Evolutionary conservation across 2,113 vertebrate genomes (phyloP), one percentile per base, ranked within the genome.

Genomic region (Sinocyclocheilus grahami): DNA sequence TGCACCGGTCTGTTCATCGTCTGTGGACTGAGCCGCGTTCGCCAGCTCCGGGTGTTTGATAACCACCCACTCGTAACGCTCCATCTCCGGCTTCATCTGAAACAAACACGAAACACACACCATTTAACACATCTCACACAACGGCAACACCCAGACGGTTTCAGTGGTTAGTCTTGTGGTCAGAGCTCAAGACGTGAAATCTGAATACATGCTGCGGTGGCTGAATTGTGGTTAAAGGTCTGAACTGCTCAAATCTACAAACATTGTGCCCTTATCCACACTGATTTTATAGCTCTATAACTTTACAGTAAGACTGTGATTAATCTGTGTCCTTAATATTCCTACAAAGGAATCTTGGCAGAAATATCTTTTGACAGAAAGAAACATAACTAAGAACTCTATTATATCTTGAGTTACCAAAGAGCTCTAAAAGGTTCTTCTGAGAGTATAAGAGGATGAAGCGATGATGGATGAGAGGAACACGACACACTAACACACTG

Each of bases 21-120:
- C 79, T 1, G 24, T 39, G 4, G 75, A 3, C 62, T 78, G 27
- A 39, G 88, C 78, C 33, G 93, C 89, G 0, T 90, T 92, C n/a
- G 95, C 96, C 53, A 98, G 92, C 89, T 99, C 97, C 0, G 98
- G 98, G 87, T 98, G 97, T 85, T 96, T 96, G 90, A 99, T 99
- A 89, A 99, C 96, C 69, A 99, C 97, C 98, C 98, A 99, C 92
- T 98, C 97, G 0, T 97, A 99, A 53, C 97, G 96, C 90, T 99
- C 97, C 90, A 99, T 96, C 92, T 99, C 98, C 2, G 97, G 97
- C 91, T 99, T 98, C 90, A 99, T 91, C 98, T 99, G 84, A 24
- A 62, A 88, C 42, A 79, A 22, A 58, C 42, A 46, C 20, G 39
- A 79, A 22, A 58, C 42, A 46, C 20, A 53, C 14, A 78, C 12